Base-by-base conservation (phyloP, 2,888 invertebrate species). In the Thelaira solivaga region DNA sequence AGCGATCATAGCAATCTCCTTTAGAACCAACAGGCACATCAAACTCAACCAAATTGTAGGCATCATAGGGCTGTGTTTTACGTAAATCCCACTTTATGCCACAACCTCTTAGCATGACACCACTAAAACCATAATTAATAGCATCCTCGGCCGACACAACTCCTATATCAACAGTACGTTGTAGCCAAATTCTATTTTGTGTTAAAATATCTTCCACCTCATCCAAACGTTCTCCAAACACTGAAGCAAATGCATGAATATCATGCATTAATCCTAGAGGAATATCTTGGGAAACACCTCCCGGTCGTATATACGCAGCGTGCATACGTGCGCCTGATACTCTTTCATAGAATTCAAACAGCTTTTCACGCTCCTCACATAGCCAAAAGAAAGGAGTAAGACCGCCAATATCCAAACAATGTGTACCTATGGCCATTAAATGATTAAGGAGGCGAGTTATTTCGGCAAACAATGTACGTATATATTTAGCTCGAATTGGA, bases 351-450 rank as follows among this genome's bases (percentile, higher is more conserved):
- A 96, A 91, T 87, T 97, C 97, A 89, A 94, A 93, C 78, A 96
- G 88, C 89, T 96, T 96, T 89, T 96, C 96, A 55, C 96, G 91
- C 88, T 96, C 97, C 88, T 97, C 96, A 87, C 96, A 96, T 85
- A 96, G 90, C 96, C 96, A 97, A 88, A 97, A 96, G 84, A 96
- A 93, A 0, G 97, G 97, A 1, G 96, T 96, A 81, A 97, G 93
- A 4, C 94, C 96, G 20, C 97, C 97, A 20, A 95, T 91, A 85
- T 97, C 97, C 13, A 97, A 90, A 20, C 94, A 91, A 76, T 95
- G 93, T 0, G 94, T 92, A 0, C 93, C 92, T 45, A 95, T 88
- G 62, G 93, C 94, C 89, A 96, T 91, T 61, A 94, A 90, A 87
- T 97, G 97, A 88, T 96, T 97, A 64, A 94, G 90, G 55, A 97